Evolutionary conservation across 2,888 invertebrate species (phyloP), one percentile per base, ranked within the genome.

Genomic region (Leucophenga maculata): DNA sequence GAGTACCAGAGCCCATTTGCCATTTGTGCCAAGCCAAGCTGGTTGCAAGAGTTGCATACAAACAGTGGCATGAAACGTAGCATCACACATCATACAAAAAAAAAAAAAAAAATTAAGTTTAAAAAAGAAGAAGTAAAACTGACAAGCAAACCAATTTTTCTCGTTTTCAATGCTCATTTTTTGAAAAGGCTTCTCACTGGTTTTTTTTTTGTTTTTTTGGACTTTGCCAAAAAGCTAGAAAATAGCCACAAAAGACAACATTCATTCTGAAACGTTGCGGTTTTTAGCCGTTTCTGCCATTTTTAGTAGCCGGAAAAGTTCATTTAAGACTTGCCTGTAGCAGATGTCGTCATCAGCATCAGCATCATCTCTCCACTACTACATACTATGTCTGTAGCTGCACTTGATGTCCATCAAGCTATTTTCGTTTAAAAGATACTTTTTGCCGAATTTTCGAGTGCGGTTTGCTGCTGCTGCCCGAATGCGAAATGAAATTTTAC

Each of bases 161-260:
- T 39, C n/a, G n/a, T 39, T 39, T 26, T 26, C 26, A 26, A 26
- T 26, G 26, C 26, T 26, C 39, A 39, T 8, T 39, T 39, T 39
- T 39, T 39, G 8, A 1, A 39, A 9, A 3, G 11, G 9, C 8
- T 39, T 39, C 39, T 39, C n/a, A n/a, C n/a, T n/a, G n/a, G n/a
- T 39, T 39, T 39, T 39, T 39, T 39, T 39, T 39, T 39, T 39
- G 3, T 39, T 39, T 39, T 39, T 79, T 80, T 75, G 73, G 79
- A 80, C 79, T 79, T 78, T 72, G 73, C 74, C 76, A 50, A 50
- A 39, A 44, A 60, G 57, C 57, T 31, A 65, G 69, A 71, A 72
- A 75, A 73, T 70, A 75, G 72, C 75, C 60, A 46, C n/a, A 68
- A 62, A 46, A 62, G 26, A n/a, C 11, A 52, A 54, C 39, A 54